A percentile compares a stretch with the other conserved stretches of the same genome.
Evolutionary conservation across 2,113 vertebrate species (phyloP).

Genomic region (Zosterops lateralis): DNA sequence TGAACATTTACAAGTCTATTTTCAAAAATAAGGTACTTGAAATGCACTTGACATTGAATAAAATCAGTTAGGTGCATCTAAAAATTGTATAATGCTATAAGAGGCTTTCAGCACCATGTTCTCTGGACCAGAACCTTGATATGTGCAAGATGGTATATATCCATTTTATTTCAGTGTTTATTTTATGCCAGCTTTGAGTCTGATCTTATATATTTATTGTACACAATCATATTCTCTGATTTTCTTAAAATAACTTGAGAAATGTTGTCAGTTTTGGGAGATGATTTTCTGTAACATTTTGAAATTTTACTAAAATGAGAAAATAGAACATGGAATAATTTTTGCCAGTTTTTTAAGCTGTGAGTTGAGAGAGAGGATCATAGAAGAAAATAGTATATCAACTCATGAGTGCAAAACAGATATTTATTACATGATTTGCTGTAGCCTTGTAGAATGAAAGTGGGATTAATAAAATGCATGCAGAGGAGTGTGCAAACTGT

Average conservation of each 20-base stretch:
- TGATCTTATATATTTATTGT: neutral
- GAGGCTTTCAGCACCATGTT: neutral
- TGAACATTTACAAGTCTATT: neutral
- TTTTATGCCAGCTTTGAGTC: neutral
- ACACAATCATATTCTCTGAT: neutral
- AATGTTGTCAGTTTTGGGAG: neutral
- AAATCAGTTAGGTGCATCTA: neutral
- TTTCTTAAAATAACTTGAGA: neutral
- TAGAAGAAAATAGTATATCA: slow-evolving; percentile 51
- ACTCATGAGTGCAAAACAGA: slow-evolving; percentile 20
- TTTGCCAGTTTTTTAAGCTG: slow-evolving; percentile 41
- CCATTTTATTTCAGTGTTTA: neutral
- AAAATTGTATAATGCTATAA: neutral
- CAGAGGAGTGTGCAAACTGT: slow-evolving; percentile 62
- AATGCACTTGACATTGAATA: neutral
- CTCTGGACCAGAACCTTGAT: neutral
- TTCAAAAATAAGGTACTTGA: neutral
- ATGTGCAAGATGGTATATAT: neutral
- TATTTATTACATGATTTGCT: slow-evolving; percentile 39
- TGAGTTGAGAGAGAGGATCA: neutral
- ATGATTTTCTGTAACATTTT: neutral
- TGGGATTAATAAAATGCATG: slow-evolving; percentile 41
- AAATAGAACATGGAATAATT: neutral
- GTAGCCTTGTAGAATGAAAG: slow-evolving; percentile 56
- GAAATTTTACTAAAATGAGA: slow-evolving; percentile 30